Evolutionary conservation across 2,113 vertebrate species (phyloP), one percentile per base, ranked within the genome.

Genomic region (Loxodonta africana): DNA sequence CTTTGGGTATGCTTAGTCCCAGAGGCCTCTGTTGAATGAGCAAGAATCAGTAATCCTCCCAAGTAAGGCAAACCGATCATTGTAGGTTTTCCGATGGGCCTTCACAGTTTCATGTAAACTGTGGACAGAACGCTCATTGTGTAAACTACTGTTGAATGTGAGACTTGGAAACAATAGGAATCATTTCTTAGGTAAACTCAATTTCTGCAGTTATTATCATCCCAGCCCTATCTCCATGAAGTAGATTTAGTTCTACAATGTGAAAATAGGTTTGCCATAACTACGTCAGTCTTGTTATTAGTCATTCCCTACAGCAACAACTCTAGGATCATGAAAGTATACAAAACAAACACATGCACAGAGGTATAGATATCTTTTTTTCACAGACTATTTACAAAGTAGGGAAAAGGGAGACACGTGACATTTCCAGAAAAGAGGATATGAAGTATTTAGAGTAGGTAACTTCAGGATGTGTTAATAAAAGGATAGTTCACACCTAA

Each of bases 121-220:
- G 4, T 1, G 6, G 48, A 23, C 2, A n/a, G 44, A 67, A 48
- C 5, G 14, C 17, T 2, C 8, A 9, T 2, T 28, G 8, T 3
- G 30, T 74, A 23, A 18, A 14, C 2, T 12, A 41, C 46, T 44
- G 11, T 5, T 63, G n/a, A 53, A 33, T 8, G 26, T 26, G 44
- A 60, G 1, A 37, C 14, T 48, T 23, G 8, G 30, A 53, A 44
- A 7, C 1, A 2, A 26, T 7, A 63, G 21, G 23, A 67, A 71
- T 0, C 9, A 33, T 44, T 44, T 62, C 57, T 76, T 37, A 71
- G 51, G 7, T 41, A 46, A 77, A 20, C 3, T 2, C 11, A 26
- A 5, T 15, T 46, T 73, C 14, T 46, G n/a, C 7, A 77, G 20
- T 26, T 88, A 2, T 57, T 5, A 78, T 46, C 26, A 57, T 57